Base-by-base conservation (phyloP, 2,888 invertebrate species). In the Drosophila kokeensis region DNA sequence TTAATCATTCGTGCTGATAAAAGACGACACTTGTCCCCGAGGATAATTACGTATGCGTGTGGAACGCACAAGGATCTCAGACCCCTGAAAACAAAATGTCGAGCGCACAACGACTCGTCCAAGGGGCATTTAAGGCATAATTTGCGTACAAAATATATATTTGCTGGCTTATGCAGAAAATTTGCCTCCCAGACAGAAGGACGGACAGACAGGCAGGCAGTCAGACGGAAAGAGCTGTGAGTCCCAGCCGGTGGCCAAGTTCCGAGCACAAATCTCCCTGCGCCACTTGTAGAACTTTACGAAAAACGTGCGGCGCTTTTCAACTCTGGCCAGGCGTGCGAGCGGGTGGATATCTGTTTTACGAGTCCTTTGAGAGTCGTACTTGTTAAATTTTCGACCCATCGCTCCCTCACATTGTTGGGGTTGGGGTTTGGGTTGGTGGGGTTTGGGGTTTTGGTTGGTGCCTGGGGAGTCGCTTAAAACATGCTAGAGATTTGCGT, bases 401-500 rank as follows among this genome's bases (percentile, higher is more conserved):
- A 38, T 27, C 52, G 55, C 57, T 11, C n/a, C n/a, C 72, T 30
- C 58, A 45, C 69, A 72, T 67, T 79, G 73, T 69, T 82, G 38
- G 2, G 13, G 49, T 34, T 49, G 48, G 61, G n/a, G 24, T 1
- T 29, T 13, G 18, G 29, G 4, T 3, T 3, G 30, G 30, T 53
- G 61, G 21, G 40, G 70, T 4, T 10, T 21, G 21, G 34, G 49
- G 18, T 45, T 38, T 27, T 27, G 50, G 50, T 27, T 15, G 50
- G 52, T 50, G 63, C 38, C 48, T 53, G 49, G 69, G 69, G 67
- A 72, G 63, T 57, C 49, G 55, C 70, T 77, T 66, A 61, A 75
- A 88, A 83, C 83, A 85, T 88, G 86, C 78, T 75, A 78, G 89
- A 85, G 89, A 87, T 87, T 87, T 85, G 84, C 85, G 73, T 89